Evolutionary conservation across 2,113 vertebrate species (phyloP).

Genomic region (Pteruthius melanotis): DNA sequence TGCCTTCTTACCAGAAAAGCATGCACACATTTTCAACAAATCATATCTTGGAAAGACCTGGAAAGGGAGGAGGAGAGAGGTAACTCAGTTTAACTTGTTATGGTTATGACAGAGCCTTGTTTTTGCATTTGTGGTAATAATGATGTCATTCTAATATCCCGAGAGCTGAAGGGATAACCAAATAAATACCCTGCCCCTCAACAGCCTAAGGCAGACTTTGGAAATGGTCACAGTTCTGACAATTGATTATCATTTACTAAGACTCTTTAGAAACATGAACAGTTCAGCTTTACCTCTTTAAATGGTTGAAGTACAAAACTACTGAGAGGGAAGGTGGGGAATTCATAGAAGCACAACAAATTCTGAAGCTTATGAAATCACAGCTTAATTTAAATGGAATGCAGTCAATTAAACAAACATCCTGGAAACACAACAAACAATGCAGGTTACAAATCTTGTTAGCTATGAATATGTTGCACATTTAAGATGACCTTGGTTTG

Average conservation of each 20-base stretch:
- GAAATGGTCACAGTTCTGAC: neutral
- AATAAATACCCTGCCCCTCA: neutral
- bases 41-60: neutral
- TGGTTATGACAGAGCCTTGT: neutral
- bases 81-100: neutral
- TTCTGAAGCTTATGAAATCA: neutral
- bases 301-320: neutral
- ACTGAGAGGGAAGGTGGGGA: neutral
- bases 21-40: neutral
- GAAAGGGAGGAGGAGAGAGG: neutral
- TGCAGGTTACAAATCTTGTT: neutral
- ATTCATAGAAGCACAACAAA: neutral
- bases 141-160: neutral
- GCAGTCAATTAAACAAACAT: neutral
- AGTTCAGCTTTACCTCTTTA: neutral
- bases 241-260: neutral
- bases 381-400: neutral
- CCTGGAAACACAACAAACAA: neutral
- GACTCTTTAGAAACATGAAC: neutral
- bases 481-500: slow-evolving; percentile 1
- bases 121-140: neutral
- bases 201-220: neutral
- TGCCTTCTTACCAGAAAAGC: neutral
- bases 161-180: neutral
- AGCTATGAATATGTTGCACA: neutral